phyloP scores from a whole-genome alignment of 1,140 invertebrate genomes.

The Trichogramma pretiosum region DNA sequence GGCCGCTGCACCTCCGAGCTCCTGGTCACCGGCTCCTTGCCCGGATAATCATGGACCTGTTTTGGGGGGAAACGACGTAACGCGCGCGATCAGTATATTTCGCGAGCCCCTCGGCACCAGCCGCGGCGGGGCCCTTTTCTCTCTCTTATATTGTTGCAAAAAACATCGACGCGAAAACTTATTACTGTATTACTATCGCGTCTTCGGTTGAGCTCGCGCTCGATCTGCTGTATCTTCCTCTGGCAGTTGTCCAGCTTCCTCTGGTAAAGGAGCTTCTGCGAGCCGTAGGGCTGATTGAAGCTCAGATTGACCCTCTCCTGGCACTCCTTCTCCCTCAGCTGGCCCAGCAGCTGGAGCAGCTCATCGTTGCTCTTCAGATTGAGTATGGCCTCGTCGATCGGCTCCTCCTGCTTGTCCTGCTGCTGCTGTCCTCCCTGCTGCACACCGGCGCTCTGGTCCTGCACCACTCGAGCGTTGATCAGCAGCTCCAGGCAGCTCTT shows the following conservation, averaged over 20 bases:
- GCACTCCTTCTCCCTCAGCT: constrained; percentile 32
- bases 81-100: no score
- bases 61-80: no score
- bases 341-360: constrained; percentile 28
- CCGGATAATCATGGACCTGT: no score
- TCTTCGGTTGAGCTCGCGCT: constrained; percentile 34
- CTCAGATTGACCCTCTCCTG: constrained; percentile 33
- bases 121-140: no score
- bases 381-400: constrained; percentile 28
- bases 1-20: no score
- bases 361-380: constrained; percentile 33
- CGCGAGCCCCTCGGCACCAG: no score
- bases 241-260: constrained; percentile 28
- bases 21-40: no score
- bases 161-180: no score
- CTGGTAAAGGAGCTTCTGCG: constrained; percentile 32
- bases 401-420: no score
- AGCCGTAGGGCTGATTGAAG: constrained; percentile 30
- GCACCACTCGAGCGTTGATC: constrained; percentile 31
- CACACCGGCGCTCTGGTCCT: constrained; percentile 30
- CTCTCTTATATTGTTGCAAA: no score
- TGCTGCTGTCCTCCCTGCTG: no score
- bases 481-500: constrained; percentile 31
- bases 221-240: constrained; percentile 33
- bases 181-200: no score